Evolutionary conservation across 1,140 invertebrate genomes (phyloP), one percentile per base, ranked within the genome.

Genomic region (Lasioglossum baleicum): DNA sequence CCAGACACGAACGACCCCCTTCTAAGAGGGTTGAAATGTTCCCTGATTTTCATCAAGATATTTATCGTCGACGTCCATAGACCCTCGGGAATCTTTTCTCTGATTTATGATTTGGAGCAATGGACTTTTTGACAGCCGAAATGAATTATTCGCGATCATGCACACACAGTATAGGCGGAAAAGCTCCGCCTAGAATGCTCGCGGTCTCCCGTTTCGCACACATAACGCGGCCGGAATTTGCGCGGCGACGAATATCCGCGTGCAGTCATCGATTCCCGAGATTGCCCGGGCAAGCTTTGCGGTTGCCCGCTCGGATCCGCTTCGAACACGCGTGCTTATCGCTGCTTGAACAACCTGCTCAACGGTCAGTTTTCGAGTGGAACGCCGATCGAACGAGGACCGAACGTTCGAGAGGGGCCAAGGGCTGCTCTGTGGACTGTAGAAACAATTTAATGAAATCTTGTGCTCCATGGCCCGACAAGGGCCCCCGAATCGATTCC

Each of bases 181-280:
- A 75, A 60, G 26, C 66, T 61, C 8, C 53, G 22, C 17, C 15
- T 7, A 13, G 66, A 70, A 70, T 40, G 68, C 61, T 44, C 42
- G 0, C 11, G 22, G 66, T 15, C 63, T 17, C 69, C 56, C 58
- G 67, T 48, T 82, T 82, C 72, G 76, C 63, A 66, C 78, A 70
- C 84, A 66, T 70, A 67, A 82, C 51, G 40, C 66, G 51, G 71
- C n/a, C 67, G 44, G 64, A 60, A 69, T 56, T 68, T 63, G 13
- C 31, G n/a, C 11, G 42, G 26, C 48, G 56, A 26, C 48, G 72
- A 15, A 61, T 31, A 75, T 85, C 82, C 78, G 71, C 67, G 82
- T 79, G 31, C 69, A 42, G 22, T 31, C 60, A 82, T 85, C 79
- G 83, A 82, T 85, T 84, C 84, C 65, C 74, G 53, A 44, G 40